A percentile compares a stretch with the other conserved stretches of the same genome.
Evolutionary conservation across 2,113 vertebrate species (phyloP).

Genomic region (Cercopithecus mona): DNA sequence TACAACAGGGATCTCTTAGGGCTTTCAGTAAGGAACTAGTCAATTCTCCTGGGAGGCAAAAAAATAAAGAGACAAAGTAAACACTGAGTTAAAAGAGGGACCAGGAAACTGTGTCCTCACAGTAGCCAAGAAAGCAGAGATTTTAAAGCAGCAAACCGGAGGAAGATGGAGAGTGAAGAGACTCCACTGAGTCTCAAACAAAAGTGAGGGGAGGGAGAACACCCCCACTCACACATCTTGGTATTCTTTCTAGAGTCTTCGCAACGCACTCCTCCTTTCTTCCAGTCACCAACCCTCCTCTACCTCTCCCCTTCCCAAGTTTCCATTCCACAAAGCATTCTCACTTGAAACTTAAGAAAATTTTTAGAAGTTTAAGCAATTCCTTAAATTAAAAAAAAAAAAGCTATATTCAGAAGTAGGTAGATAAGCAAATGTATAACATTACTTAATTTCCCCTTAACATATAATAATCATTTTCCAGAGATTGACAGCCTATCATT

Average conservation of each 20-base stretch:
- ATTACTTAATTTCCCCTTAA: neutral
- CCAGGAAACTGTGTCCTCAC: neutral
- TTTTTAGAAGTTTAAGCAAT: neutral
- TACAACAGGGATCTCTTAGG: neutral
- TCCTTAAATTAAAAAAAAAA: neutral
- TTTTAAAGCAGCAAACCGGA: neutral
- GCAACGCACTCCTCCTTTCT: neutral
- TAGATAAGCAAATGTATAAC: neutral
- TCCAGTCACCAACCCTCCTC: neutral
- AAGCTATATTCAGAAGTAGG: neutral
- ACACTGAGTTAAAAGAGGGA: neutral
- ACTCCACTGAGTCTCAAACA: neutral
- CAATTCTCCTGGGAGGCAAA: neutral
- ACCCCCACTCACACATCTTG: no score
- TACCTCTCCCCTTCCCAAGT: neutral
- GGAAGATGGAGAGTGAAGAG: neutral
- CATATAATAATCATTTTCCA: neutral
- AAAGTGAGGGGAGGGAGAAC: neutral
- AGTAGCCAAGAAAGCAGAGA: neutral
- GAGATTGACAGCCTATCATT: neutral
- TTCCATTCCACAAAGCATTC: neutral
- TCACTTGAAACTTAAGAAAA: neutral
- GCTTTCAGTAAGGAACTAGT: neutral
- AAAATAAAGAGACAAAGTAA: neutral
- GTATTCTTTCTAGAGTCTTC: neutral